Evolutionary conservation across 2,113 vertebrate species (phyloP).

Genomic region (Grantiella picta): DNA sequence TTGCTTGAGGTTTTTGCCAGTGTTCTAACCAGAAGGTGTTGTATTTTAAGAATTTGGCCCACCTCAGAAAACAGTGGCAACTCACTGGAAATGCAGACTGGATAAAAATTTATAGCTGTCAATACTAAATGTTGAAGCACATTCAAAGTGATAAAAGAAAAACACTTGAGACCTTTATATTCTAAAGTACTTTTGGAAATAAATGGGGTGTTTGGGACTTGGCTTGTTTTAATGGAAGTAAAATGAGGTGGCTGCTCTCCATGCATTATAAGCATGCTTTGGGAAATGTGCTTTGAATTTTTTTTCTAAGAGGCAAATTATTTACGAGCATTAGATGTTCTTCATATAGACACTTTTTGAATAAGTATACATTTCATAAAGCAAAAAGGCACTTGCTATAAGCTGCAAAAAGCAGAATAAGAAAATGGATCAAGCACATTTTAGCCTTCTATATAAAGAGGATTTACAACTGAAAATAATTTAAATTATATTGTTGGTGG

Average conservation of each 20-base stretch:
- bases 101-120: background rate
- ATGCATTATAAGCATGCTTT: background rate
- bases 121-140: background rate
- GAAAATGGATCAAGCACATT: background rate
- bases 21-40: background rate
- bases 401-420: background rate
- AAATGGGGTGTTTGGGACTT: background rate
- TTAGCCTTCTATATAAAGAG: background rate
- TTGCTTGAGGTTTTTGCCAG: background rate
- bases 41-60: background rate
- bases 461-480: background rate
- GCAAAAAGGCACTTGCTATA: background rate
- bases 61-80: background rate
- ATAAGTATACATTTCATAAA: conserved; percentile 17
- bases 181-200: background rate
- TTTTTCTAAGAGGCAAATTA: background rate
- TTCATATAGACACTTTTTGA: background rate
- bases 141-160: background rate
- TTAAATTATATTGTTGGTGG: background rate
- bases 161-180: background rate
- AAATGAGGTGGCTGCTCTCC: background rate
- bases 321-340: background rate
- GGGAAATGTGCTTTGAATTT: conserved; percentile 8
- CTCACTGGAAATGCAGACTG: background rate
- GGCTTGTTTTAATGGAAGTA: background rate